These are phyloP conservation scores for Prinia subflava DNA, from an alignment of 2,113 vertebrate genomes.

Conservation along the genomic window DNA sequence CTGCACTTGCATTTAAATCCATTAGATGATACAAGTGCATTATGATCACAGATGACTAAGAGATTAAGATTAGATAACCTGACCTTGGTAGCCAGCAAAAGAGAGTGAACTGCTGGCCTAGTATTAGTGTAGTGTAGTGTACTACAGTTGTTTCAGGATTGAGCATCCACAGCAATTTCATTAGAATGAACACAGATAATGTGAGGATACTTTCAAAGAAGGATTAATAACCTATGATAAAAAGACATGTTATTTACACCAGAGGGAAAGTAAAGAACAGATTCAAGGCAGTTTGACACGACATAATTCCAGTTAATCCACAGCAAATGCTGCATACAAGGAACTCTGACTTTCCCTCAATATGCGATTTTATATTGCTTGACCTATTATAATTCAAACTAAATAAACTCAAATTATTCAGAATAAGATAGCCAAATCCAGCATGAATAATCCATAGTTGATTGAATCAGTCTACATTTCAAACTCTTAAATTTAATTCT, in stretches of 20 bases:
- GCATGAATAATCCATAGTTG: background rate
- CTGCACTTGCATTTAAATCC: background rate
- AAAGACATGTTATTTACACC: background rate
- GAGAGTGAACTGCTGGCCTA: background rate
- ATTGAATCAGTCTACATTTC: background rate
- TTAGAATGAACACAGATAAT: background rate
- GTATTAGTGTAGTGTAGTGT: no score
- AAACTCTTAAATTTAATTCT: background rate
- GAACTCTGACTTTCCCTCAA: background rate
- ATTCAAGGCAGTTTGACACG: background rate
- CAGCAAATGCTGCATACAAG: background rate
- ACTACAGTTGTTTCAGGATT: background rate
- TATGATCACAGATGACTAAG: background rate
- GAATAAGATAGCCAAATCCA: background rate
- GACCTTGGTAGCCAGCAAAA: background rate
- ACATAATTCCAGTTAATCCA: background rate
- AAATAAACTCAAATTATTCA: background rate
- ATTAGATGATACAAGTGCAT: background rate
- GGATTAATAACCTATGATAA: background rate
- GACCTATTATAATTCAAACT: background rate
- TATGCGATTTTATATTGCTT: background rate
- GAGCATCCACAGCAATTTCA: background rate
- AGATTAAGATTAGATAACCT: background rate
- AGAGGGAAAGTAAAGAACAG: background rate
- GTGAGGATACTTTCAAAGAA: slow-evolving; percentile 12